A percentile compares a stretch with the other conserved stretches of the same genome.
These are phyloP conservation scores for Alentia gelatinosa DNA, from an alignment of 2,888 invertebrate species.

Conservation along the genomic window DNA sequence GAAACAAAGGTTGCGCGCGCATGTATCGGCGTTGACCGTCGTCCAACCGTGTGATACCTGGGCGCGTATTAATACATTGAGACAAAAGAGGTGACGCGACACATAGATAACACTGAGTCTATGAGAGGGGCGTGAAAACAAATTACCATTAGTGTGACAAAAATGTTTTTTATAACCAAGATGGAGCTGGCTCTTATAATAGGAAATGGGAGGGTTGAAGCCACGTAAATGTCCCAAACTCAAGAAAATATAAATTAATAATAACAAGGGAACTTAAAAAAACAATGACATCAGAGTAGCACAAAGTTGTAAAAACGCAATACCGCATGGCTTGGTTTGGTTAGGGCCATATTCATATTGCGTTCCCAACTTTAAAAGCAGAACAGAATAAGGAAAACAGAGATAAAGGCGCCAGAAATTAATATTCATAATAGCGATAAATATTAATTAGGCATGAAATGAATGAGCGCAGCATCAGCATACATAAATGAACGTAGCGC, in stretches of 20 bases:
- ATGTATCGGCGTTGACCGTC: not conserved
- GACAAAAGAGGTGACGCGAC: not conserved
- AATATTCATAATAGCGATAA: not conserved
- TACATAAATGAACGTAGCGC: not conserved
- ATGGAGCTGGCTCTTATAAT: no score
- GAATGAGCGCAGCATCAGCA: not conserved
- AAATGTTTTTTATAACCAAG: no score
- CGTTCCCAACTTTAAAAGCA: not conserved
- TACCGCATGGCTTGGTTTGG: no score
- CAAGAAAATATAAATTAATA: not conserved
- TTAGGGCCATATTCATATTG: not conserved
- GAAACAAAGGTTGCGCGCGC: not conserved
- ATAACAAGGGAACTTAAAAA: no score
- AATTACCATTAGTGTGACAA: no score
- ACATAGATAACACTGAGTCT: not conserved
- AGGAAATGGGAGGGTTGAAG: not conserved
- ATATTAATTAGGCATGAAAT: not conserved
- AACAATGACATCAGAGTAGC: not conserved
- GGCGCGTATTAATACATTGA: not conserved
- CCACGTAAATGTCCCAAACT: not conserved
- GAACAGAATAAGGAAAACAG: not conserved
- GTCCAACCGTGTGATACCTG: not conserved
- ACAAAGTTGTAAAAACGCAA: not conserved
- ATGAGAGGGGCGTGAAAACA: not conserved
- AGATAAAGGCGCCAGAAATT: not conserved